Base-by-base conservation (phyloP, 2,888 invertebrate species). In the Acleris cristana region DNA sequence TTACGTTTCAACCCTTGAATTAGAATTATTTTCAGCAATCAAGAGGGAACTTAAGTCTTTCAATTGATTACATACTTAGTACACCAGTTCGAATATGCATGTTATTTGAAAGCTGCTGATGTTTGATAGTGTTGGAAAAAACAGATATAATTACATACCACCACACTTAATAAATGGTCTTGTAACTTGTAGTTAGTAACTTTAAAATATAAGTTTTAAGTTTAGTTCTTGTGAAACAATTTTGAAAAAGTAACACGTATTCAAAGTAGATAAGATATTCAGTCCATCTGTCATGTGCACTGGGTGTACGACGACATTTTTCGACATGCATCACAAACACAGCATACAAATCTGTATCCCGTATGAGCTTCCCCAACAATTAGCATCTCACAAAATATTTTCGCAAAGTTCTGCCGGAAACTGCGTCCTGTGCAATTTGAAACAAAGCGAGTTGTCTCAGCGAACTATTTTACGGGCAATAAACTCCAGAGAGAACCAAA, bases 371-470 rank as follows among this genome's bases (percentile, higher is more conserved):
- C 76, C 77, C 75, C 77, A 81, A 79, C 85, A 85, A 86, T 89
- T 88, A 87, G 86, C 88, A 83, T 78, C 81, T 80, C 79, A 81
- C 81, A 86, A 83, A 88, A 88, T 86, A 89, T 89, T 88, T 88
- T 88, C 85, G 79, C 84, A 83, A 87, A 88, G 84, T 88, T 87
- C 81, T 78, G 76, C 81, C 80, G 81, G 79, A 77, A 83, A 86
- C 86, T 85, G 80, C 83, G 77, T 83, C 79, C 81, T 76, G 77
- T 79, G 79, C 79, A 74, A 81, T 82, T 81, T 76, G 79, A 81
- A 85, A 86, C 84, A 86, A 86, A 87, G 83, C 83, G 83, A 80
- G 80, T 76, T 79, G 78, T 78, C 77, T 77, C 84, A 76, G 77
- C 79, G 76, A 86, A 86, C 84, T 84, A 86, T 89, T 89, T 88